Evolutionary conservation across 2,797 vertebrate species (phyloP).

Genomic region (Cyclura pinguis): DNA sequence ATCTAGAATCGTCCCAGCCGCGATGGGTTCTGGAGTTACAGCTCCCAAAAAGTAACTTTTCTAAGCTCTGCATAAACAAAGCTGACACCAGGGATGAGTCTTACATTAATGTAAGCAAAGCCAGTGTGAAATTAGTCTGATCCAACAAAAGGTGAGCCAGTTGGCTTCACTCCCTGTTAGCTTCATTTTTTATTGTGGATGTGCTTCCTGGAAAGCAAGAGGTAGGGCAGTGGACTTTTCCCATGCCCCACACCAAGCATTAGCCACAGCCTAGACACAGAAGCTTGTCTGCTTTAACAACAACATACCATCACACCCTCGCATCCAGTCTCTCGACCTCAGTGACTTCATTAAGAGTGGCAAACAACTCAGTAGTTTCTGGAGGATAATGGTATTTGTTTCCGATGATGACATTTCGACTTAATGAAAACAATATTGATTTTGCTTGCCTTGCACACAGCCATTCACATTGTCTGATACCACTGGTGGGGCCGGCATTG

Average conservation of each 20-base stretch:
- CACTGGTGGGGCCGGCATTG: background rate
- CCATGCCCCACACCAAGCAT: background rate
- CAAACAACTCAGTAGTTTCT: background rate
- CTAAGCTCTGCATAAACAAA: background rate
- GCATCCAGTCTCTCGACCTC: background rate
- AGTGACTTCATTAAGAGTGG: background rate
- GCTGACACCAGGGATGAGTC: background rate
- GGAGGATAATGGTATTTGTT: background rate
- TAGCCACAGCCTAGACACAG: background rate
- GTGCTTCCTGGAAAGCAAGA: background rate
- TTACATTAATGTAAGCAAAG: no score
- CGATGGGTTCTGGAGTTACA: no score
- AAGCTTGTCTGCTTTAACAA: background rate
- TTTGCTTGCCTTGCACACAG: background rate
- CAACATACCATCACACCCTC: background rate
- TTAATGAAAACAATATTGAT: background rate
- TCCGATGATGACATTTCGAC: background rate
- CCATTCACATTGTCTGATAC: background rate
- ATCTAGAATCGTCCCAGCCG: no score
- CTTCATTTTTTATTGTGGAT: background rate
- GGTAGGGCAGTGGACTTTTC: background rate
- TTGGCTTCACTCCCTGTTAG: background rate
- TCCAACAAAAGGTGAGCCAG: background rate
- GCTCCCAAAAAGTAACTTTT: no score
- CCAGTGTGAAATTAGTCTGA: background rate